Evolutionary conservation across 2,797 vertebrate species (phyloP), one percentile per base, ranked within the genome.

Genomic region (Centroberyx gerrardi): DNA sequence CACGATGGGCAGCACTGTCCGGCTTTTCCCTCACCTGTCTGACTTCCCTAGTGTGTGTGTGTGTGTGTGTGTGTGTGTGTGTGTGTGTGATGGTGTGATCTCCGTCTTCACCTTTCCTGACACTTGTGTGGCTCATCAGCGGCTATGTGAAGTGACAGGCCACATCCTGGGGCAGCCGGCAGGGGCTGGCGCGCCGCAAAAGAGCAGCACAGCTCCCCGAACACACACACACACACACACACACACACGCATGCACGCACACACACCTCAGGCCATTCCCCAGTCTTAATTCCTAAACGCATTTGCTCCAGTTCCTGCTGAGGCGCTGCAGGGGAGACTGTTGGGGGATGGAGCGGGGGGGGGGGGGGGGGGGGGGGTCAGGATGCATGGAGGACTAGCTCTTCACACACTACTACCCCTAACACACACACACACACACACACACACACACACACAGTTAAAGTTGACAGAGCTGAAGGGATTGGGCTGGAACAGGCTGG

Each of bases 271-370:
- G 88, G 91, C 88, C 82, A 86, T 90, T 87, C 85, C 85, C 83
- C 78, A 86, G 87, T 96, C 95, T 96, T 97, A 97, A 97, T 97
- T 97, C 96, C 96, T 96, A 97, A 97, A 97, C 95, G 95, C 96
- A 96, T 98, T 98, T 98, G 97, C 97, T 98, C 97, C 94, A 98
- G 96, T 98, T 98, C 96, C 96, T 96, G 95, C 93, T 94, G 95
- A 94, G 87, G 89, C 82, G 95, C 97, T 97, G 93, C 93, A 94
- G 96, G 97, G 96, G 93, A 95, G 95, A 88, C 76, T 90, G 87
- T 91, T 78, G 93, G 84, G 68, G 83, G 80, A 72, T 48, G 82
- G 84, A 78, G 90, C 93, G 93, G 94, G 93, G 88, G 94, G 93
- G 94, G 93, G 87, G 82, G 84, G 77, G 90, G 94, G 93, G 94